phyloP scores from a whole-genome alignment of 2,888 invertebrate species.

The Lottia scabra region DNA sequence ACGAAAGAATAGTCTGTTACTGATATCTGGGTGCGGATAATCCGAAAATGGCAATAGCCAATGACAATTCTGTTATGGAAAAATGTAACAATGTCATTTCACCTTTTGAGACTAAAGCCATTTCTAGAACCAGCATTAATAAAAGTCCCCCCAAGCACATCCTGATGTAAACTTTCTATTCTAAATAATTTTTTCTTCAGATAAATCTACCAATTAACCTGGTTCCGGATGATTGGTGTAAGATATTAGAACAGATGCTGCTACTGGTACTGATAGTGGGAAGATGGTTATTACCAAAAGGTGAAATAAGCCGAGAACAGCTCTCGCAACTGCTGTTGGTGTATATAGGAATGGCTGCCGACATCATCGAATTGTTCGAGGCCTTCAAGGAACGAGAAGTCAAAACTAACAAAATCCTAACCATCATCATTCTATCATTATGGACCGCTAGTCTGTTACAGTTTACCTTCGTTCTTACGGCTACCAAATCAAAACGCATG shows the following conservation, averaged over 20 bases:
- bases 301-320: constrained; percentile 54
- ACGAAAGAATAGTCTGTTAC: no score
- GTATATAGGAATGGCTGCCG: constrained; percentile 63
- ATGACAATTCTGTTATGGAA: no score
- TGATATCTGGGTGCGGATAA: no score
- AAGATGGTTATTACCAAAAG: constrained; percentile 54
- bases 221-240: constrained; percentile 40
- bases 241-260: constrained; percentile 49
- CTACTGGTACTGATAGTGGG: constrained; percentile 49
- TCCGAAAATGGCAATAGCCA: no score
- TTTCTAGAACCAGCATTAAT: no score
- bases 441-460: constrained; percentile 67
- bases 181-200: constrained; percentile 12
- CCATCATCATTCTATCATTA: constrained; percentile 72
- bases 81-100: no score
- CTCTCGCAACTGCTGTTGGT: constrained; percentile 60
- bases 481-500: constrained; percentile 56
- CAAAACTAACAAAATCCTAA: constrained; percentile 75
- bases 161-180: no score
- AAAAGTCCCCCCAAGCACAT: no score
- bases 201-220: constrained; percentile 26
- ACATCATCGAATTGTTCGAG: constrained; percentile 84
- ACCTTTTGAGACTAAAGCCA: no score
- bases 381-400: constrained; percentile 76
- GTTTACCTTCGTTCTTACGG: constrained; percentile 72